These are phyloP conservation scores for Camponotus pennsylvanicus DNA, from an alignment of 1,140 invertebrate species.

Conservation along the genomic window DNA sequence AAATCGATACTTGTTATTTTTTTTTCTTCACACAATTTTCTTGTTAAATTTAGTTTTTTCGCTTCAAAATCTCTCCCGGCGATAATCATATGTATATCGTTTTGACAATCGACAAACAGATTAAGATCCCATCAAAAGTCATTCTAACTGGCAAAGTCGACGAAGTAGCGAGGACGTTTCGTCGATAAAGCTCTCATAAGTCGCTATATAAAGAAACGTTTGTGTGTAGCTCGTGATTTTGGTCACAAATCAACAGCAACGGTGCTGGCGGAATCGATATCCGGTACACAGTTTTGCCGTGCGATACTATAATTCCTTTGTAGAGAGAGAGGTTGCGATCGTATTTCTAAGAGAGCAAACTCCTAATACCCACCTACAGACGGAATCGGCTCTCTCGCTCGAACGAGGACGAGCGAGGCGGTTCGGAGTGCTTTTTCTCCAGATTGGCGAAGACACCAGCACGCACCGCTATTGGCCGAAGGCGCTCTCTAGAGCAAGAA, in stretches of 20 bases:
- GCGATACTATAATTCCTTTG: conserved; percentile 60
- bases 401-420: conserved; percentile 69
- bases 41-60: too few relatives aligned
- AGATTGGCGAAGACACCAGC: conserved; percentile 76
- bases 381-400: conserved; percentile 60
- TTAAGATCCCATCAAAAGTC: conserved; percentile 28
- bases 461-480: conserved; percentile 43
- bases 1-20: too few relatives aligned
- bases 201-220: conserved; percentile 45
- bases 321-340: conserved; percentile 35
- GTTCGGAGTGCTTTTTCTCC: conserved; percentile 73
- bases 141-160: conserved; percentile 10
- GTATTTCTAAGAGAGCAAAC: conserved; percentile 60
- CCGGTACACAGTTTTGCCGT: conserved; percentile 53
- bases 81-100: conserved; percentile 23
- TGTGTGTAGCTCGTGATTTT: conserved; percentile 4
- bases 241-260: conserved; percentile 47
- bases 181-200: conserved; percentile 32
- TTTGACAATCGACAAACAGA: not conserved
- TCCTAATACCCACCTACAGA: conserved; percentile 66
- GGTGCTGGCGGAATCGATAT: conserved; percentile 45
- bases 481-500: conserved; percentile 75
- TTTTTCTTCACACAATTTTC: too few relatives aligned
- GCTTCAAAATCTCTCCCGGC: not conserved
- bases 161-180: conserved; percentile 18